A percentile compares a stretch with the other conserved stretches of the same genome.
These are phyloP conservation scores for Sebastes wilsoni DNA, from an alignment of 2,797 vertebrate genomes.

Conservation along the genomic window DNA sequence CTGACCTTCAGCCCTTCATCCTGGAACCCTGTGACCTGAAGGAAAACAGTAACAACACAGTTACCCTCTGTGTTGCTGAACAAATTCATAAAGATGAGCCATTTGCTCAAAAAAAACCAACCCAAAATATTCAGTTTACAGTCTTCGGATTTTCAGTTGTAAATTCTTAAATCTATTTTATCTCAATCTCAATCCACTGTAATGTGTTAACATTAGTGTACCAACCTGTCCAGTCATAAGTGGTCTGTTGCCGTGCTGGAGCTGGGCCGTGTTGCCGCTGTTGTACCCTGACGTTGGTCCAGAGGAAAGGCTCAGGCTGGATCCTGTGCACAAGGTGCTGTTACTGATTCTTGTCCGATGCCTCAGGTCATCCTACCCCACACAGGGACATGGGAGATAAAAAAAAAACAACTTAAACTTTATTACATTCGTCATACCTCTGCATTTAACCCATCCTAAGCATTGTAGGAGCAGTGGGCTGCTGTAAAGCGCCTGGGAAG, in stretches of 20 bases:
- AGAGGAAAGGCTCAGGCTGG: conserved; percentile 93
- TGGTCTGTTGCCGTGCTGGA: conserved; percentile 60
- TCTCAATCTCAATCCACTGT: background rate
- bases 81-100: background rate
- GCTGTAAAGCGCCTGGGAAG: no score
- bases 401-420: no score
- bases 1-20: conserved; percentile 72
- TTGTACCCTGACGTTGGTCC: conserved; percentile 95
- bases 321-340: conserved; percentile 91
- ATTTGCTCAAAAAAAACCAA: background rate
- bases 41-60: conserved; percentile 4
- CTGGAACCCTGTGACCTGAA: conserved; percentile 64
- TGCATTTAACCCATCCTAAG: no score
- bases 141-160: fast-evolving
- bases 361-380: conserved; percentile 87
- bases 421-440: fast-evolving
- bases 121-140: background rate
- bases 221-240: conserved; percentile 64
- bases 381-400: background rate
- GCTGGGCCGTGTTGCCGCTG: conserved; percentile 85
- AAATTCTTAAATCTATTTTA: background rate
- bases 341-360: conserved; percentile 86
- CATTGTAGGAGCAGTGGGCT: no score
- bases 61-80: background rate
- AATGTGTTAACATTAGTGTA: background rate